phyloP scores from a whole-genome alignment of 2,797 vertebrate genomes.

The Cossypha dichroa region DNA sequence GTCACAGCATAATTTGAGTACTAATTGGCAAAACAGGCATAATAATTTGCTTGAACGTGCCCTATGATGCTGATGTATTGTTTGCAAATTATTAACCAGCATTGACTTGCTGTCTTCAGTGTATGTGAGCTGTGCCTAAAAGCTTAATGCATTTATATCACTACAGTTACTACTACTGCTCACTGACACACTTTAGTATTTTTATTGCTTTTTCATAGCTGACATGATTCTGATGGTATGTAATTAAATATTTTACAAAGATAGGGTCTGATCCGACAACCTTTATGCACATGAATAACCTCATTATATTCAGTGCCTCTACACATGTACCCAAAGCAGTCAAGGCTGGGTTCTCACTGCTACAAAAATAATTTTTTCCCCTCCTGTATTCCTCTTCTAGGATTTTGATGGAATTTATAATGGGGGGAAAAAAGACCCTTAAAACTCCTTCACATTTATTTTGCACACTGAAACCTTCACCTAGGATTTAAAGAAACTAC shows the following conservation, averaged over 20 bases:
- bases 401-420: neutral
- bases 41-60: neutral
- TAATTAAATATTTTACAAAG: constrained; percentile 64
- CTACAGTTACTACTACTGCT: constrained; percentile 10
- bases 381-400: neutral
- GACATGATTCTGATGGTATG: constrained; percentile 25
- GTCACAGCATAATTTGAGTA: neutral
- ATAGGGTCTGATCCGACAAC: constrained; percentile 24
- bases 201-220: constrained; percentile 62
- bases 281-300: constrained; percentile 27
- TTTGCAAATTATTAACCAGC: constrained; percentile 22
- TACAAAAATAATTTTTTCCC: neutral
- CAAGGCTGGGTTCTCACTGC: neutral
- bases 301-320: constrained; percentile 10
- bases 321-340: neutral
- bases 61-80: neutral
- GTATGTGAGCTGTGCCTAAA: neutral
- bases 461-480: neutral
- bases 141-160: neutral
- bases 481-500: neutral
- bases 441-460: constrained; percentile 16
- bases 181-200: constrained; percentile 46
- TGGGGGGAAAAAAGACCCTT: neutral
- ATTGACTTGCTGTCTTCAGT: neutral
- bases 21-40: constrained; percentile 16